phyloP scores from a whole-genome alignment of 2,888 invertebrate species.

The Galeruca laticollis region DNA sequence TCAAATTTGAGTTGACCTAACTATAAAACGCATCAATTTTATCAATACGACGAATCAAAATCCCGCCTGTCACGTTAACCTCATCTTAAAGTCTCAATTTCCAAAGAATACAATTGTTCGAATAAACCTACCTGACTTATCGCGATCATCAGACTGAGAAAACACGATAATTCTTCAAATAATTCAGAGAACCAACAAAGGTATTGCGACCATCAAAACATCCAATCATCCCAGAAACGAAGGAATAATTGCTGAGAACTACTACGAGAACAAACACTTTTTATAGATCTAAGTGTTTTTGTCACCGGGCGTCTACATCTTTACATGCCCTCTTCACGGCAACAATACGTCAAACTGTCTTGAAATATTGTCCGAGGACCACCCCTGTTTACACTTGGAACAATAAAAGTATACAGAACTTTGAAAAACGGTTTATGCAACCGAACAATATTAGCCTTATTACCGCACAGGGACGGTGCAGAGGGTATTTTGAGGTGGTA shows the following conservation, averaged over 20 bases:
- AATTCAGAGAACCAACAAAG: constrained; percentile 22
- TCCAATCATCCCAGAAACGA: constrained; percentile 27
- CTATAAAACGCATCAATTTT: neutral
- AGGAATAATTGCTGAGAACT: constrained; percentile 42
- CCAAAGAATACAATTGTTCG: constrained; percentile 8
- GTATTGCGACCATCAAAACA: constrained; percentile 24
- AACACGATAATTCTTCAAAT: constrained; percentile 21
- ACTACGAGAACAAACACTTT: constrained; percentile 40
- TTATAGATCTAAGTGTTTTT: constrained; percentile 42
- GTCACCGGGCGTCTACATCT: constrained; percentile 38
- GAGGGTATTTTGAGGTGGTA: neutral
- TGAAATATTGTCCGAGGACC: constrained; percentile 49
- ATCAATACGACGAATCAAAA: neutral
- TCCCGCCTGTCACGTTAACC: constrained; percentile 1
- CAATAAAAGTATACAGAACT: constrained; percentile 33
- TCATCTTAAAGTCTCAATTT: constrained; percentile 13
- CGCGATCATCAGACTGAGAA: constrained; percentile 12
- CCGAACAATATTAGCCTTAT: constrained; percentile 19
- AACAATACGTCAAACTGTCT: constrained; percentile 42
- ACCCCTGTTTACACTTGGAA: constrained; percentile 49
- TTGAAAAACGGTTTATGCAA: constrained; percentile 35
- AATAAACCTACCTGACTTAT: constrained; percentile 18
- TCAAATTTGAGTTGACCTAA: neutral
- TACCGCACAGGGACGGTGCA: neutral
- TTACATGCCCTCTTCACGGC: constrained; percentile 34